phyloP scores from a whole-genome alignment of 1,140 invertebrate species.

The Caenorhabditis briggsae region DNA sequence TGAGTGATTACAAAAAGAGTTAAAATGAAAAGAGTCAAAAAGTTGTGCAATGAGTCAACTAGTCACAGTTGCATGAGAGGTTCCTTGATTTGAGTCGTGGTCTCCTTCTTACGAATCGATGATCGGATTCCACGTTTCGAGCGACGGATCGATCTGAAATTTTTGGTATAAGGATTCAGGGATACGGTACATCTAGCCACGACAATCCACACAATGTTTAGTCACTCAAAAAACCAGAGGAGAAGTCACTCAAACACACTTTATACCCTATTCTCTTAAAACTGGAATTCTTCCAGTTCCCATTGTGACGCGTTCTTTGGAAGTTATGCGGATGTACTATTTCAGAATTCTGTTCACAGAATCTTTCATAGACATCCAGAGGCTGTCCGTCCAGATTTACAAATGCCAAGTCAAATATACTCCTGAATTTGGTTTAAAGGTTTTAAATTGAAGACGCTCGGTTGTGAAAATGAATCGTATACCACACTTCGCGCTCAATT shows the following conservation, averaged over 20 bases:
- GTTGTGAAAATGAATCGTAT: no score
- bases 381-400: background rate
- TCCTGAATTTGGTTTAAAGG: no score
- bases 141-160: slow-evolving; percentile 59
- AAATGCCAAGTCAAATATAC: slow-evolving; percentile 40
- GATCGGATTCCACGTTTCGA: slow-evolving; percentile 57
- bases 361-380: slow-evolving; percentile 28
- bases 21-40: no score
- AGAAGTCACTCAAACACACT: background rate
- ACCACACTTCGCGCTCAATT: background rate
- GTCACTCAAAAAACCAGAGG: background rate
- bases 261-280: background rate
- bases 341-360: slow-evolving; percentile 14
- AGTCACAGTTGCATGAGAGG: slow-evolving; percentile 47
- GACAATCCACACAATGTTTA: background rate
- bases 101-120: slow-evolving; percentile 39
- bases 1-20: no score
- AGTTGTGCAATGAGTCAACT: background rate
- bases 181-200: background rate
- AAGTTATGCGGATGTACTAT: background rate
- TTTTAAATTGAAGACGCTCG: background rate
- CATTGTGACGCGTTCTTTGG: background rate
- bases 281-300: background rate
- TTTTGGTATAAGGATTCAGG: background rate
- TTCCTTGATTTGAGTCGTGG: background rate